These are phyloP conservation scores for Paramormyrops hopkinsi DNA, from an alignment of 2,797 vertebrate species.

Conservation along the genomic window DNA sequence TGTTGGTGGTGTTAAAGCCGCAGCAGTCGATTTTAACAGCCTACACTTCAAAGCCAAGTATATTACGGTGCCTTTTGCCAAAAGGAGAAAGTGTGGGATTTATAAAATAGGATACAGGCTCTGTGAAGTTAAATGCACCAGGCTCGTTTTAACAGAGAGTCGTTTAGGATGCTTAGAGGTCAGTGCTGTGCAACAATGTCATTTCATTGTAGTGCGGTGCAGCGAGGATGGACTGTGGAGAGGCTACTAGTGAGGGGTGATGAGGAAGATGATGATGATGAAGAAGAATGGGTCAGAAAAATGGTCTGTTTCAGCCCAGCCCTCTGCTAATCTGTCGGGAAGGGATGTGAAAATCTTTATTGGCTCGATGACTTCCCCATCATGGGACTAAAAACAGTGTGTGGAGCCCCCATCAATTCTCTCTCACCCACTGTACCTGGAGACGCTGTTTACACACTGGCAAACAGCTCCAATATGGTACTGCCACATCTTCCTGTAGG, in stretches of 20 bases:
- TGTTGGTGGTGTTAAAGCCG: neutral
- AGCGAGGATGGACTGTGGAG: neutral
- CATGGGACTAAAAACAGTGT: neutral
- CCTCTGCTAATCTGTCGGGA: neutral
- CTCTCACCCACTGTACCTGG: neutral
- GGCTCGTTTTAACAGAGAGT: neutral
- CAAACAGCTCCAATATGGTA: neutral
- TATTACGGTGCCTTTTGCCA: neutral
- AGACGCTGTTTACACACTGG: neutral
- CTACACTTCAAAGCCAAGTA: conserved; percentile 1
- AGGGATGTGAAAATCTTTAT: neutral
- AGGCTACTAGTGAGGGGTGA: neutral
- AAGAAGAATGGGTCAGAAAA: neutral
- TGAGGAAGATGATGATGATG: neutral
- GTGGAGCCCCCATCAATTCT: neutral
- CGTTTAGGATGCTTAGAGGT: neutral
- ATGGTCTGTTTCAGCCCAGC: neutral
- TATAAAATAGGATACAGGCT: neutral
- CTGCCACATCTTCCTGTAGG: neutral
- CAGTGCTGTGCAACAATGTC: neutral
- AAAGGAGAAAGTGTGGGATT: neutral
- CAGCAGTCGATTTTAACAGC: neutral
- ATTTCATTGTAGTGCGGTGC: neutral
- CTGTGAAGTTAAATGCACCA: neutral
- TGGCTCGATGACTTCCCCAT: neutral